Conservation (phyloP, 2,888 invertebrate genomes). For the Drosophila hamatofila region DNA sequence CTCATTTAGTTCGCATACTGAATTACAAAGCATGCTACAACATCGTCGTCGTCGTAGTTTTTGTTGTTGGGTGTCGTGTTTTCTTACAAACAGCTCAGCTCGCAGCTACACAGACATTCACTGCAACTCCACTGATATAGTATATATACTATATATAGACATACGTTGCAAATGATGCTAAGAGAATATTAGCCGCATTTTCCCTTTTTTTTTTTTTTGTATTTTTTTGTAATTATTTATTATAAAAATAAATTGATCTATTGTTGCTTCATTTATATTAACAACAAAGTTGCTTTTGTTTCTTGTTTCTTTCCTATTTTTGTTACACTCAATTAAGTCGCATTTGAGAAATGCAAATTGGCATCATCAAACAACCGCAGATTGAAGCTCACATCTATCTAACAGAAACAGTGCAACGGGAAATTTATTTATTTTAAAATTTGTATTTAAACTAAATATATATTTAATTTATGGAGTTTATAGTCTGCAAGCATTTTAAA, state of each 20-base stretch:
- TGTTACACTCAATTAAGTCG: conserved; percentile 82
- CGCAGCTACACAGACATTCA: conserved; percentile 10
- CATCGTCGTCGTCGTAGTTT: conserved; percentile 18
- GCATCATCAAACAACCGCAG: conserved; percentile 33
- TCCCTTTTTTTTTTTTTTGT: conserved; percentile 38
- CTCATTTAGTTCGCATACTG: conserved; percentile 83
- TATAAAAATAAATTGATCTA: conserved; percentile 82
- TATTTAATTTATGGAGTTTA: not conserved
- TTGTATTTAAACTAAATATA: not conserved
- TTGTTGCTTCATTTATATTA: conserved; percentile 77
- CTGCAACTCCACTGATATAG: not conserved
- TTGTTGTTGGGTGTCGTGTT: conserved; percentile 33
- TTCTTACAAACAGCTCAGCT: conserved; percentile 36
- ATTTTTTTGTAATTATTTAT: conserved; percentile 72
- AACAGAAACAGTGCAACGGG: conserved; percentile 26
- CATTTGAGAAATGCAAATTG: conserved; percentile 79
- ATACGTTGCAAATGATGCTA: conserved; percentile 58
- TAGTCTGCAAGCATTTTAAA: not conserved
- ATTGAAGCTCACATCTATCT: conserved; percentile 56
- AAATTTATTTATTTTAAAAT: not conserved
- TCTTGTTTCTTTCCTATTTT: conserved; percentile 51
- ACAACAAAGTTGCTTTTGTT: conserved; percentile 69
- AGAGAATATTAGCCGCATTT: conserved; percentile 61
- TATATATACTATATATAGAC: not conserved
- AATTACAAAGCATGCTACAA: conserved; percentile 61